Percentiles rank a stretch among this genome's conserved stretches.
Conservation (phyloP, 2,888 invertebrate species). For the Coecobrya sp. region DNA sequence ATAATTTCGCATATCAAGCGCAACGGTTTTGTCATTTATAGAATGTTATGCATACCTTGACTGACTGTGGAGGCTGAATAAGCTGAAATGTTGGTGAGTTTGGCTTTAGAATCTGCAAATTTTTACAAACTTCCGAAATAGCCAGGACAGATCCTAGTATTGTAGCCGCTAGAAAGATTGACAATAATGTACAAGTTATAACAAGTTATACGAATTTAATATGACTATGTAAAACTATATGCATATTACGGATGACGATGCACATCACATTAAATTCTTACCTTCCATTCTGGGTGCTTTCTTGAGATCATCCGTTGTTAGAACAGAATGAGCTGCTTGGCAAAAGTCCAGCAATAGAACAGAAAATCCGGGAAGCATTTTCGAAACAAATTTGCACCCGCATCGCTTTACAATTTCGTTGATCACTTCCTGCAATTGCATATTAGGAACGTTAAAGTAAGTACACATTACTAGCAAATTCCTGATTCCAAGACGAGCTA, state of each 20-base stretch:
- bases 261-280: too few species aligned
- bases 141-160: slow-evolving; percentile 95
- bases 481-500: too few species aligned
- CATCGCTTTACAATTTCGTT: slow-evolving; percentile 93
- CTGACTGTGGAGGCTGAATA: slow-evolving; percentile 74
- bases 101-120: slow-evolving; percentile 92
- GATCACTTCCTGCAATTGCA: slow-evolving; percentile 91
- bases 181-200: too few species aligned
- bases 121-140: slow-evolving; percentile 92
- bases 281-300: slow-evolving; percentile 94
- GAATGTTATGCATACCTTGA: too few species aligned
- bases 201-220: too few species aligned
- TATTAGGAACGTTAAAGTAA: too few species aligned
- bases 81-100: slow-evolving; percentile 90
- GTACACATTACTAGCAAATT: too few species aligned
- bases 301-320: slow-evolving; percentile 93
- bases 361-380: slow-evolving; percentile 96
- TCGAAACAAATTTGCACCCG: slow-evolving; percentile 95
- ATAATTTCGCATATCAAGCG: too few species aligned
- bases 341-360: slow-evolving; percentile 96
- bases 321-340: slow-evolving; percentile 95
- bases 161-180: too few species aligned
- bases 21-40: too few species aligned
- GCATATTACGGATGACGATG: too few species aligned
- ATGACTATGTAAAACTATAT: too few species aligned